Base-by-base conservation (phyloP, 2,797 vertebrate genomes). In the Gobio occitaniae region DNA sequence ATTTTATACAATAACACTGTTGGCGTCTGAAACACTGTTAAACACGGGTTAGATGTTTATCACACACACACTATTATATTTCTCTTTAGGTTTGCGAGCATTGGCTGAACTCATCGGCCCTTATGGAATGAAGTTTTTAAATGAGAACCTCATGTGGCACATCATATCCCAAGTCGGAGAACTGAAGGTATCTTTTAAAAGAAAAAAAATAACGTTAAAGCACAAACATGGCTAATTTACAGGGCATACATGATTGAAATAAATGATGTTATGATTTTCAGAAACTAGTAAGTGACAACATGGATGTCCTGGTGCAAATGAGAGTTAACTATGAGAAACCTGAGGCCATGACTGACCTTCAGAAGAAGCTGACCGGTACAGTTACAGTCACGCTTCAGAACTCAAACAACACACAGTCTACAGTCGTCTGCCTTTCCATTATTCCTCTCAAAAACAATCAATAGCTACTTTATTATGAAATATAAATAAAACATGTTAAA, bases 111-210 rank as follows among this genome's bases (percentile, higher is more conserved):
- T 99, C 38, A 92, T 98, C 10, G 97, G 98, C 47, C 96, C 97
- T 0, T 99, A 98, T 0, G 98, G 98, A 29, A 92, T 98, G 93
- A 97, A 95, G 92, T 98, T 97, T 92, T 90, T 99, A 88, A 95
- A 95, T 6, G 98, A 98, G 89, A 98, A 98, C 90, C 94, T 99
- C 80, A 97, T 98, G 96, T 99, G 97, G 98, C 98, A 99, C 71
- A 96, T 99, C 92, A 95, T 96, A n/a, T 98, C 97, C 38, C 97
- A 99, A 93, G 94, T 99, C 38, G 91, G 91, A 6, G 97, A 98
- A 91, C 92, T 99, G 70, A 98, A 98, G 97, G 97, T 97, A 93
- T 38, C 29, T 82, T 41, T 66, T 6, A 19, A 50, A 80, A 81
- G 50, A 25, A n/a, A 38, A 25, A n/a, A 89, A 16, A 52, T 52